Conservation (phyloP, 2,888 invertebrate genomes). For the Torymus auratus region DNA sequence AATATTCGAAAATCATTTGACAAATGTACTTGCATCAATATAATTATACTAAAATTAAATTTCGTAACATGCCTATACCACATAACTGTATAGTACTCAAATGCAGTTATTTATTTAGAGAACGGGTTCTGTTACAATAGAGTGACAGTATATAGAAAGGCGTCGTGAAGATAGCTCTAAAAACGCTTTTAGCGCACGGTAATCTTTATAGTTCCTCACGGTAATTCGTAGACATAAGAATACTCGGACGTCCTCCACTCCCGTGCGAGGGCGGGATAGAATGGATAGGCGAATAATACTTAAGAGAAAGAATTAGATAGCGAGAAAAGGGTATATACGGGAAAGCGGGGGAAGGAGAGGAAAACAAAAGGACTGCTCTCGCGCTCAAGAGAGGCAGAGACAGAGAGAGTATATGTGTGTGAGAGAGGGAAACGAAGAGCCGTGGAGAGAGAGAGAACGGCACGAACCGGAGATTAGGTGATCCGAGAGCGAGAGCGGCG, state of each 20-base stretch:
- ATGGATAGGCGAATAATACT: slow-evolving; percentile 14
- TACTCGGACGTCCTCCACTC: neutral
- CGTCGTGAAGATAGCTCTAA: neutral
- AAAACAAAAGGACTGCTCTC: neutral
- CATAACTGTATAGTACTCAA: too few species aligned
- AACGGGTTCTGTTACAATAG: too few species aligned
- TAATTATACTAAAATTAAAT: too few species aligned
- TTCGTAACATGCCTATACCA: too few species aligned
- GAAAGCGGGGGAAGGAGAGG: slow-evolving; percentile 5
- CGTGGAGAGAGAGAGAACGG: slow-evolving; percentile 10
- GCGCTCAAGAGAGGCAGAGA: neutral
- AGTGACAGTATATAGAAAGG: neutral
- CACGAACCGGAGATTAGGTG: slow-evolving; percentile 46
- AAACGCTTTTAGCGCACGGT: slow-evolving; percentile 8
- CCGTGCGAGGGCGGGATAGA: neutral
- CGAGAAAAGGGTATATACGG: slow-evolving; percentile 21
- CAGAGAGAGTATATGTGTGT: neutral
- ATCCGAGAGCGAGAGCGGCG: slow-evolving; percentile 30
- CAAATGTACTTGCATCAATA: too few species aligned
- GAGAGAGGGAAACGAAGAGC: slow-evolving; percentile 7
- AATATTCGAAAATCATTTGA: too few species aligned
- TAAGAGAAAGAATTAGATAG: slow-evolving; percentile 35
- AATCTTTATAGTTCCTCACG: slow-evolving; percentile 19
- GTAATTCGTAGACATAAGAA: neutral
- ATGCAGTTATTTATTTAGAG: too few species aligned